Percentiles rank a stretch among this genome's conserved stretches.
Conservation (phyloP, 2,888 invertebrate species). For the Ectobius pallidus region DNA sequence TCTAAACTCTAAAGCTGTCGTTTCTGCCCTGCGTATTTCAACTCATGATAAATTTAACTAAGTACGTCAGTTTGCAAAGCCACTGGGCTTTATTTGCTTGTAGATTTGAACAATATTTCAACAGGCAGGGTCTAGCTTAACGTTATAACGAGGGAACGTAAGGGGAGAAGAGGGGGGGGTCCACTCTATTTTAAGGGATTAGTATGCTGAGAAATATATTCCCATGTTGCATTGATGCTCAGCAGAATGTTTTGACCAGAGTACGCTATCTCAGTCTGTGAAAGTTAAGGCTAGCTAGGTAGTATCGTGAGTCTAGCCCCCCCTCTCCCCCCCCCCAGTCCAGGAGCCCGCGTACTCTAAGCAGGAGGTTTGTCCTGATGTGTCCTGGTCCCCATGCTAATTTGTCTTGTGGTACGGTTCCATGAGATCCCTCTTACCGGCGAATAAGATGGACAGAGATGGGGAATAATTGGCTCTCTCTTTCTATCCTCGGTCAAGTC, state of each 20-base stretch:
- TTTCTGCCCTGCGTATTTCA: too few relatives aligned
- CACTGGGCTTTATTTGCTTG: background rate
- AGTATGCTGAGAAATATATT: background rate
- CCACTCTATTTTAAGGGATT: constrained; percentile 15
- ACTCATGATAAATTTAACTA: constrained; percentile 20
- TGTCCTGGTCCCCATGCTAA: constrained; percentile 40
- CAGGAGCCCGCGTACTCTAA: background rate
- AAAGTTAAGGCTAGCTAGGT: too few relatives aligned
- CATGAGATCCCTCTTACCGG: background rate
- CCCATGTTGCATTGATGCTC: constrained; percentile 15
- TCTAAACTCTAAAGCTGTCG: too few relatives aligned
- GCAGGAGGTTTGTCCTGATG: constrained; percentile 9
- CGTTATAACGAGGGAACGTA: background rate
- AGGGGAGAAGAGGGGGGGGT: too few relatives aligned
- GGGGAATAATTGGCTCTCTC: background rate
- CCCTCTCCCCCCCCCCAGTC: background rate
- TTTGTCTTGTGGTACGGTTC: constrained; percentile 38
- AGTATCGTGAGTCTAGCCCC: too few relatives aligned
- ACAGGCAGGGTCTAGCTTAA: background rate
- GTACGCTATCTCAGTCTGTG: background rate
- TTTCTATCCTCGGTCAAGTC: constrained; percentile 1
- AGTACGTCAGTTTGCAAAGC: constrained; percentile 11
- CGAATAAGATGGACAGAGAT: constrained; percentile 14
- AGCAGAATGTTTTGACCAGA: constrained; percentile 1
- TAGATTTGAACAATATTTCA: constrained; percentile 13